Evolutionary conservation across 2,797 vertebrate genomes (phyloP).

Genomic region (Phoxinus dragarum): DNA sequence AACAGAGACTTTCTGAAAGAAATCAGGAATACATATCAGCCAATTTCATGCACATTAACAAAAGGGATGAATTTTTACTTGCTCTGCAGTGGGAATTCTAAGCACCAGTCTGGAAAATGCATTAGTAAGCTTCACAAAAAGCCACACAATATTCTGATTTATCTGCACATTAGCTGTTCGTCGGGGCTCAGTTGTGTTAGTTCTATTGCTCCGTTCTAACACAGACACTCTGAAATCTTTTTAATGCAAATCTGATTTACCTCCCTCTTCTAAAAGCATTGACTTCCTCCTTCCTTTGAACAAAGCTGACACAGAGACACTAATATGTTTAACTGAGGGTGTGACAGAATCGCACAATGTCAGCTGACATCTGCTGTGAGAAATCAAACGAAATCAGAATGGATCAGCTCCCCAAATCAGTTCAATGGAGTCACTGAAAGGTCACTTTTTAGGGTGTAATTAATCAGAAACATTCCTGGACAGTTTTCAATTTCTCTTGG

Average conservation of each 20-base stretch:
- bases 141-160: constrained; percentile 49
- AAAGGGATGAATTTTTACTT: constrained; percentile 68
- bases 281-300: constrained; percentile 3
- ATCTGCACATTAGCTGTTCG: constrained; percentile 67
- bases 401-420: constrained; percentile 1
- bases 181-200: constrained; percentile 45
- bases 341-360: background rate
- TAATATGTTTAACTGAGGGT: background rate
- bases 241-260: constrained; percentile 19
- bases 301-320: background rate
- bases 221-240: constrained; percentile 25
- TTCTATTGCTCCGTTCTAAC: constrained; percentile 57
- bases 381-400: constrained; percentile 9
- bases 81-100: constrained; percentile 61
- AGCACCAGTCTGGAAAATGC: constrained; percentile 65
- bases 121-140: constrained; percentile 61
- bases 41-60: constrained; percentile 72
- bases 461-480: constrained; percentile 23
- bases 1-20: constrained; percentile 56
- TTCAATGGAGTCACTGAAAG: constrained; percentile 6
- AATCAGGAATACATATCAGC: constrained; percentile 68
- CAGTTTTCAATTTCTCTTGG: constrained; percentile 8
- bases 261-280: background rate
- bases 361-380: constrained; percentile 6
- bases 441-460: constrained; percentile 38